Evolutionary conservation across 2,888 invertebrate genomes (phyloP).

Genomic region (Harpagoxenus sublaevis): DNA sequence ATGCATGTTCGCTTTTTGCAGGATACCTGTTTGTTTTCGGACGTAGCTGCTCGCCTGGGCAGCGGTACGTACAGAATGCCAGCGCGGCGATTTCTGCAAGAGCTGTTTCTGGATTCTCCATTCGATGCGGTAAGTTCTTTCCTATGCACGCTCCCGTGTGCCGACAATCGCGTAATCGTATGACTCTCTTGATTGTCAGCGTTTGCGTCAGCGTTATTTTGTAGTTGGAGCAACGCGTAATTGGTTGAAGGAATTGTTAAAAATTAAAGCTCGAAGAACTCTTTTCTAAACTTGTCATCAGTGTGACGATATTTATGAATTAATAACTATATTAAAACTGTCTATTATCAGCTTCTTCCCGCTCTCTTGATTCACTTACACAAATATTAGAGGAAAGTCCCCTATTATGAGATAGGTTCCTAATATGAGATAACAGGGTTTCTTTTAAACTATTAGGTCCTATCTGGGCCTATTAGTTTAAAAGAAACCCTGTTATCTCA

Average conservation of each 20-base stretch:
- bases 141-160: not conserved
- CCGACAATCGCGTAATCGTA: not conserved
- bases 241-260: not conserved
- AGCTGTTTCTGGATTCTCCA: slow-evolving; percentile 95
- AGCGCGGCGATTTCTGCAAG: slow-evolving; percentile 96
- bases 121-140: slow-evolving; percentile 88
- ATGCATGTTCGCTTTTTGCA: slow-evolving; percentile 80
- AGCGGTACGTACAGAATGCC: slow-evolving; percentile 93
- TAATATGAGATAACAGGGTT: too few species aligned
- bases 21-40: slow-evolving; percentile 97
- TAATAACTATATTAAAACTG: not conserved
- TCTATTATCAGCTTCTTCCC: not conserved
- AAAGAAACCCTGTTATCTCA: too few species aligned
- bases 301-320: not conserved
- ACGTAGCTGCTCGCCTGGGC: slow-evolving; percentile 93
- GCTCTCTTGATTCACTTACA: not conserved
- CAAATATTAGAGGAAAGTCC: too few species aligned
- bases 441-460: too few species aligned
- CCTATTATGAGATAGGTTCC: too few species aligned
- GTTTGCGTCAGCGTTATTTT: slow-evolving; percentile 6
- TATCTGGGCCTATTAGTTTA: too few species aligned
- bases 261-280: not conserved
- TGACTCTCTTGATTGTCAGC: slow-evolving; percentile 1
- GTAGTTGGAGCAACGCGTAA: not conserved
- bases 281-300: not conserved